Evolutionary conservation across 2,797 vertebrate genomes (phyloP).

Genomic region (Acrossocheilus fasciatus): DNA sequence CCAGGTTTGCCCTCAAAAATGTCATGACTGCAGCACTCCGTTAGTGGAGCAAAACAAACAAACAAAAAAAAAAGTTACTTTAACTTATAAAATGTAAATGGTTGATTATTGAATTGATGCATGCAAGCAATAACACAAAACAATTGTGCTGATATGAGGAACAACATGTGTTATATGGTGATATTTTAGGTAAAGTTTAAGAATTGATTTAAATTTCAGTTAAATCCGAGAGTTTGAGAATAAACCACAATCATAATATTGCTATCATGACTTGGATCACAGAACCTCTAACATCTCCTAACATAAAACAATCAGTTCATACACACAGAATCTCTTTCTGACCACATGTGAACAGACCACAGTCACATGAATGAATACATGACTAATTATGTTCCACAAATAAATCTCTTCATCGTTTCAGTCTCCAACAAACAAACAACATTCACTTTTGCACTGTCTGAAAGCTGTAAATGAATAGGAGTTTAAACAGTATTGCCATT

Average conservation of each 20-base stretch:
- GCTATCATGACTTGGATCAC: background rate
- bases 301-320: constrained; percentile 13
- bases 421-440: background rate
- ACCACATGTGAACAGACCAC: constrained; percentile 20
- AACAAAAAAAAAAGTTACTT: background rate
- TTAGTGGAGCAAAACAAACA: background rate
- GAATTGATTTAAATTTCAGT: background rate
- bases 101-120: background rate
- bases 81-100: background rate
- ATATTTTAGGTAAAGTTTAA: background rate
- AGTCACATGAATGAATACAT: constrained; percentile 40
- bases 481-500: background rate
- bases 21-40: too few species aligned
- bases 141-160: background rate
- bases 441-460: background rate
- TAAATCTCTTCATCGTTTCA: background rate
- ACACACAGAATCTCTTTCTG: constrained; percentile 26
- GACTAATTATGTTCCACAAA: background rate
- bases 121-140: background rate
- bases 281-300: background rate
- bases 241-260: background rate
- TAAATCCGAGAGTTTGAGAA: background rate
- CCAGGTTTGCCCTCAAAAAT: too few species aligned
- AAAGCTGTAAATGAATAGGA: too few species aligned
- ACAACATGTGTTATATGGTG: background rate